Conservation (phyloP, 2,888 invertebrate genomes). For the Piscicola geometra region DNA sequence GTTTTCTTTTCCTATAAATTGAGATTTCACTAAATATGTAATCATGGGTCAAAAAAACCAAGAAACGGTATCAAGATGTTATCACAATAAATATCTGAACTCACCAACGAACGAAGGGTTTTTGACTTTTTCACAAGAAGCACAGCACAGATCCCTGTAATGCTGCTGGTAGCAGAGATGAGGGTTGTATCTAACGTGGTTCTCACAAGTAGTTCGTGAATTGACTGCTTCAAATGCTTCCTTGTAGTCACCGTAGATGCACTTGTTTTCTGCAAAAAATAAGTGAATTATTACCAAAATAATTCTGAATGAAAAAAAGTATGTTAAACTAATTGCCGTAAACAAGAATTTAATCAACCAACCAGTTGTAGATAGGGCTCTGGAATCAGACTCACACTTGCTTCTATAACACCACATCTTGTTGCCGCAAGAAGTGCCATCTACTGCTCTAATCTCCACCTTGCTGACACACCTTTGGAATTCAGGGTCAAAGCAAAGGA, state of each 20-base stretch:
- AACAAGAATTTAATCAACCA: too few relatives aligned
- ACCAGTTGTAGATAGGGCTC: slow-evolving; percentile 28
- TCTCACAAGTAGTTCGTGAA: slow-evolving; percentile 8
- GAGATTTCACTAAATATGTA: too few relatives aligned
- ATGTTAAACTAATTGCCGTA: too few relatives aligned
- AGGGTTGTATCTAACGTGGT: neutral
- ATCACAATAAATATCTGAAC: too few relatives aligned
- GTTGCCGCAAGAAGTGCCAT: slow-evolving; percentile 47
- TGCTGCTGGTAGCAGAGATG: slow-evolving; percentile 30
- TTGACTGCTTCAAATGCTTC: neutral
- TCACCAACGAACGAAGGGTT: too few relatives aligned
- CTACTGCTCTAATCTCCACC: slow-evolving; percentile 46
- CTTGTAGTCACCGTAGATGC: slow-evolving; percentile 35
- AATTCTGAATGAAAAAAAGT: too few relatives aligned
- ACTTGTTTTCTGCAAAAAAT: slow-evolving; percentile 29
- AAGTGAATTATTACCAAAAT: too few relatives aligned
- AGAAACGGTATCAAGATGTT: too few relatives aligned
- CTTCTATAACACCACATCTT: slow-evolving; percentile 42
- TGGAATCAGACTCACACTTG: slow-evolving; percentile 14
- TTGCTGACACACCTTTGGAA: slow-evolving; percentile 40
- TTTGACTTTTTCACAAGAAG: slow-evolving; percentile 25
- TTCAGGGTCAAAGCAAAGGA: slow-evolving; percentile 14
- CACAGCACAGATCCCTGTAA: slow-evolving; percentile 21
- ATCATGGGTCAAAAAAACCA: too few relatives aligned
- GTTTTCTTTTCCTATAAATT: too few relatives aligned